Evolutionary conservation across 1,140 invertebrate genomes (phyloP).

Genomic region (Lineus longissimus): DNA sequence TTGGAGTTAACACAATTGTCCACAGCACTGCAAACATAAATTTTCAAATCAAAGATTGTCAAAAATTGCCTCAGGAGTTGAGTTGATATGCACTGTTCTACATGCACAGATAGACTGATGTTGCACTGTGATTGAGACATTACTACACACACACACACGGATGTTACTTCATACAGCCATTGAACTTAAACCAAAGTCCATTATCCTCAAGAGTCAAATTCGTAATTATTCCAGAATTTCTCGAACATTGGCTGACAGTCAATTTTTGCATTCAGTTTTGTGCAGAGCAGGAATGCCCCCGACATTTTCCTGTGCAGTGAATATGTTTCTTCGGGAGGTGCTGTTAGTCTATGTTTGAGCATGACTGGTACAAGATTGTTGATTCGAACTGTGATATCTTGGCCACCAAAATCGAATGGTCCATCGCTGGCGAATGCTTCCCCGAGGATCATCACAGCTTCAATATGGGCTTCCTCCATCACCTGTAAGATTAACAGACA

Average conservation of each 20-base stretch:
- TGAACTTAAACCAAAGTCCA: too few species aligned
- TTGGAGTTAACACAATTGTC: too few species aligned
- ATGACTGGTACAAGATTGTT: slow-evolving; percentile 90
- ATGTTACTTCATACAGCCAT: too few species aligned
- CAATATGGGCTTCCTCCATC: slow-evolving; percentile 92
- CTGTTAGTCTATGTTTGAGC: slow-evolving; percentile 86
- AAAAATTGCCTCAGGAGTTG: too few species aligned
- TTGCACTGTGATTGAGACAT: too few species aligned
- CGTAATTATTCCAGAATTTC: slow-evolving; percentile 36
- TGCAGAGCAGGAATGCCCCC: slow-evolving; percentile 90
- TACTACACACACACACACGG: too few species aligned
- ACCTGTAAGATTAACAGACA: slow-evolving; percentile 60
- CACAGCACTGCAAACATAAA: too few species aligned
- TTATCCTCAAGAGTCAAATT: slow-evolving; percentile 22
- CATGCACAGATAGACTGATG: too few species aligned
- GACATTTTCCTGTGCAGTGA: slow-evolving; percentile 97
- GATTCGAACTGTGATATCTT: slow-evolving; percentile 74
- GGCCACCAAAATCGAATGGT: slow-evolving; percentile 83
- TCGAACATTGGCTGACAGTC: slow-evolving; percentile 84
- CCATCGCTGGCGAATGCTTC: slow-evolving; percentile 77
- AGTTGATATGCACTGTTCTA: too few species aligned
- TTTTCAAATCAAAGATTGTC: too few species aligned
- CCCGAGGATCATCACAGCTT: slow-evolving; percentile 92
- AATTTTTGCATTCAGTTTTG: slow-evolving; percentile 82
- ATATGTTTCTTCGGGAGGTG: slow-evolving; percentile 98